Evolutionary conservation across 2,797 vertebrate species (phyloP).

Genomic region (Scyliorhinus canicula): DNA sequence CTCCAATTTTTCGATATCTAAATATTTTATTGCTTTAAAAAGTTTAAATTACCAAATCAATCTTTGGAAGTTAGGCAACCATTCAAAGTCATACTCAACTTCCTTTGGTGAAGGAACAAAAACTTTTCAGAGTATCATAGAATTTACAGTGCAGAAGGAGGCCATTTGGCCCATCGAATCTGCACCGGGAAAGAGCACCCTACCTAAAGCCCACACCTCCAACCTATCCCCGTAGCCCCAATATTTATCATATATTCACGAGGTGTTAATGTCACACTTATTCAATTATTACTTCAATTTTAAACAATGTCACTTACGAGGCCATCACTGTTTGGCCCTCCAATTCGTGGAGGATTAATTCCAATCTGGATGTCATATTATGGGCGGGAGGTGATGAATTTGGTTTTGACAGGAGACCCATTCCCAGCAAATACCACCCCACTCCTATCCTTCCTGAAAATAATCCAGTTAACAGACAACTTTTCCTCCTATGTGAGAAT

Average conservation of each 20-base stretch:
- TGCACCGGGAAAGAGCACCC: too few relatives aligned
- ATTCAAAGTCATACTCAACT: background rate
- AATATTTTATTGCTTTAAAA: background rate
- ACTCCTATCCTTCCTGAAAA: background rate
- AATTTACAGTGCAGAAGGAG: too few relatives aligned
- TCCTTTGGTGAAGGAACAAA: background rate
- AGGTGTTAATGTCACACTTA: background rate
- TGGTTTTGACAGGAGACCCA: background rate
- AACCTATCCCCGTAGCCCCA: too few relatives aligned
- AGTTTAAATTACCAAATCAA: background rate
- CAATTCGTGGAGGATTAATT: background rate
- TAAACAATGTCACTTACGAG: background rate
- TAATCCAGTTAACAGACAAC: background rate
- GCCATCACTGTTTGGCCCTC: background rate
- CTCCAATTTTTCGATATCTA: background rate
- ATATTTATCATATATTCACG: background rate
- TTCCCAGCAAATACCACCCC: background rate
- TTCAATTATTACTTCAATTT: conserved; percentile 18
- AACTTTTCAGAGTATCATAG: too few relatives aligned
- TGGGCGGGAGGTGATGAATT: too few relatives aligned
- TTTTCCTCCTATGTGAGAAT: background rate
- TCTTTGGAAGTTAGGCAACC: background rate
- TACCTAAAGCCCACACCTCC: too few relatives aligned
- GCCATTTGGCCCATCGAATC: too few relatives aligned
- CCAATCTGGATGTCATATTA: background rate